Base-by-base conservation (phyloP, 30 jellyfish, hydroid and myxozoan species). In the Haliclystus octoradiatus region DNA sequence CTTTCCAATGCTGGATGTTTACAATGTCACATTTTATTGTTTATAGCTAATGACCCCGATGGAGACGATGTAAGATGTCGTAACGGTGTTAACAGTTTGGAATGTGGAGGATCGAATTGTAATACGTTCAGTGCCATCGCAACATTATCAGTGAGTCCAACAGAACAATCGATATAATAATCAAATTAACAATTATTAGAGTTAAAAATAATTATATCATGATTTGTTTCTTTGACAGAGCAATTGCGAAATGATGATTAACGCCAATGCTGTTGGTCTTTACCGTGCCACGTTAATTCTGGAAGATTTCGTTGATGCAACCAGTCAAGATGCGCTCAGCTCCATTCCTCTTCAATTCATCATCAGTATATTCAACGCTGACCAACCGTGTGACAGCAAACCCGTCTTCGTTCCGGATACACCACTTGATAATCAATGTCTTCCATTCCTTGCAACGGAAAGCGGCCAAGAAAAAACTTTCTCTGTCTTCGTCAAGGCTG, bases 71-170 rank as follows among this genome's bases (percentile, higher is more conserved):
- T 71, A 2, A 52, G 52, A 31, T 71, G 82, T 71, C 82, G 82
- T 3, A 50, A 50, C 1, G 82, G 79, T 4, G 30, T 24, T 25
- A 64, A 40, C 27, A n/a, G 4, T 0, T 5, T 24, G 3, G 82
- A 71, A 71, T 71, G 79, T 27, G 82, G 79, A 2, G 33, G 27
- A 28, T n/a, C n/a, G n/a, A n/a, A n/a, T n/a, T n/a, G n/a, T n/a
- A n/a, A n/a, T n/a, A n/a, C n/a, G n/a, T n/a, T n/a, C n/a, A n/a
- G n/a, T n/a, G n/a, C n/a, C n/a, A n/a, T n/a, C n/a, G n/a, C n/a
- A n/a, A n/a, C n/a, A n/a, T n/a, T n/a, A n/a, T n/a, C n/a, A n/a
- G n/a, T n/a, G n/a, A n/a, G n/a, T n/a, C n/a, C n/a, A n/a, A n/a
- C n/a, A n/a, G n/a, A n/a, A n/a, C n/a, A n/a, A n/a, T n/a, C n/a